Evolutionary conservation across 2,888 invertebrate genomes (phyloP).

Genomic region (Ceriagrion tenellum): DNA sequence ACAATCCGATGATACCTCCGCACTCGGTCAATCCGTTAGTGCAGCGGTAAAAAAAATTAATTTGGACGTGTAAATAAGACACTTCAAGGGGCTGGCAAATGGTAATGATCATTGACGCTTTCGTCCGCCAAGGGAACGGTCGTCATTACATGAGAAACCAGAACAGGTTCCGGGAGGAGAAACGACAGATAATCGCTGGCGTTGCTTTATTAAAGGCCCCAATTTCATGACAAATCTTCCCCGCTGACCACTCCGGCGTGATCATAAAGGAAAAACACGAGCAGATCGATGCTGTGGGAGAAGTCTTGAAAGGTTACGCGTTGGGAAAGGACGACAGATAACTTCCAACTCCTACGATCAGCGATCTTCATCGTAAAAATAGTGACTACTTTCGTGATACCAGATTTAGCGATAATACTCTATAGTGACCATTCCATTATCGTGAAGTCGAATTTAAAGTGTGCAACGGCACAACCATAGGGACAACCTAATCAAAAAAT

Average conservation of each 20-base stretch:
- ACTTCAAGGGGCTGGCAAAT: neutral
- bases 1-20: neutral
- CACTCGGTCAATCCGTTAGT: neutral
- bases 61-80: neutral
- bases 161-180: slow-evolving; percentile 28
- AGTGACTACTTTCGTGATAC: slow-evolving; percentile 1
- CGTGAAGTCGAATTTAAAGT: slow-evolving; percentile 38
- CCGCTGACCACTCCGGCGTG: neutral
- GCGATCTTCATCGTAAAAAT: neutral
- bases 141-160: neutral
- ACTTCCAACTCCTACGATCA: neutral
- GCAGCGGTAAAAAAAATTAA: neutral
- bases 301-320: slow-evolving; percentile 19
- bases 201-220: slow-evolving; percentile 37
- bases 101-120: neutral
- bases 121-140: neutral
- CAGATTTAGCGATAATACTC: neutral
- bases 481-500: neutral
- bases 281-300: neutral
- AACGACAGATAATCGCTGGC: slow-evolving; percentile 28
- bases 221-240: slow-evolving; percentile 44
- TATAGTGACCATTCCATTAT: slow-evolving; percentile 4
- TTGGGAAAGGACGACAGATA: slow-evolving; percentile 5
- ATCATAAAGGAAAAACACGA: slow-evolving; percentile 51
- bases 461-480: neutral